Evolutionary conservation across 2,888 invertebrate genomes (phyloP).

Genomic region (Thereva nobilitata): DNA sequence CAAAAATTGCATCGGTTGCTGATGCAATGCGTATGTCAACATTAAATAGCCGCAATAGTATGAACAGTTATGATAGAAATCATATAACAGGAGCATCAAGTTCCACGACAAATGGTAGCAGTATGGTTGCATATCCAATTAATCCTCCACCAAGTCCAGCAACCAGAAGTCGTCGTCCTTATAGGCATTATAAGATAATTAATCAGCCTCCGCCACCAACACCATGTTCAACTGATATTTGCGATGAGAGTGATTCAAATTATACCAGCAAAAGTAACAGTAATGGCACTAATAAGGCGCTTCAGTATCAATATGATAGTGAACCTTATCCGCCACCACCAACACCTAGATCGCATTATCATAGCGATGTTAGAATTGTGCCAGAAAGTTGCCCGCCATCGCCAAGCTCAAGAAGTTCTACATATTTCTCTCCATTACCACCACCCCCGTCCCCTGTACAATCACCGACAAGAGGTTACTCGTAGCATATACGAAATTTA

Average conservation of each 20-base stretch:
- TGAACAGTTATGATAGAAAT: constrained; percentile 71
- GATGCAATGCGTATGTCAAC: constrained; percentile 69
- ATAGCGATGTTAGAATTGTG: constrained; percentile 67
- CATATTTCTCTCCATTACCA: constrained; percentile 78
- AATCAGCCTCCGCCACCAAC: constrained; percentile 91
- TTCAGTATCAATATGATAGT: constrained; percentile 64
- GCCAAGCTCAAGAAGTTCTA: constrained; percentile 74
- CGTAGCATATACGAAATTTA: constrained; percentile 40
- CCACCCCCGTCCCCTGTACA: constrained; percentile 87
- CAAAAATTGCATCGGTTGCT: constrained; percentile 59
- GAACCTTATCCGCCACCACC: constrained; percentile 78
- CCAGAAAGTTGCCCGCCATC: constrained; percentile 67
- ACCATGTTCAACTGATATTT: constrained; percentile 92
- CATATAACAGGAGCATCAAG: constrained; percentile 67
- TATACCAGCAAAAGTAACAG: constrained; percentile 64
- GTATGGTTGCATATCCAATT: constrained; percentile 71
- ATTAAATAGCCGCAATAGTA: constrained; percentile 65
- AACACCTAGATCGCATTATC: constrained; percentile 75
- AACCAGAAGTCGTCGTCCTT: constrained; percentile 75
- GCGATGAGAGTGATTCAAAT: constrained; percentile 83
- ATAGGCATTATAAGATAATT: constrained; percentile 75
- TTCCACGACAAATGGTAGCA: constrained; percentile 58
- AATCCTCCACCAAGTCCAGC: constrained; percentile 93
- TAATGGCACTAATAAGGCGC: constrained; percentile 48
- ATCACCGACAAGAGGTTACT: constrained; percentile 60